phyloP scores from a whole-genome alignment of 1,140 invertebrate genomes.

The Drosophila tristis region DNA sequence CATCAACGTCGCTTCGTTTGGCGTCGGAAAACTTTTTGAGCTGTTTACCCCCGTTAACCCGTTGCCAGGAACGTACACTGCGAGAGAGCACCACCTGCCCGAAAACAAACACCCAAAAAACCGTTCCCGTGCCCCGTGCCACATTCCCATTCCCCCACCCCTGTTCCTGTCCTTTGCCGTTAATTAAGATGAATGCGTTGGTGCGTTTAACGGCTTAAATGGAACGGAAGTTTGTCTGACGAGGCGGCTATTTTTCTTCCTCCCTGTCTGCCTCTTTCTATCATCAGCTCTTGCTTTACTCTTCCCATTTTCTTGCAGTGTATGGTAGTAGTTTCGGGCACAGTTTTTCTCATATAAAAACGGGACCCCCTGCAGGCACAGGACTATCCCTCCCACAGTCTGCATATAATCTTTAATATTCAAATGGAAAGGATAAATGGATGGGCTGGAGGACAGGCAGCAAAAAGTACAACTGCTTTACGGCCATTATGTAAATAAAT shows the following conservation, averaged over 20 bases:
- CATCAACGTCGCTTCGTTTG: slow-evolving; percentile 22
- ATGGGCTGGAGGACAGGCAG: slow-evolving; percentile 14
- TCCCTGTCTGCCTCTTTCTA: slow-evolving; percentile 8
- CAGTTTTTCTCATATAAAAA: slow-evolving; percentile 17
- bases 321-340: slow-evolving; percentile 42
- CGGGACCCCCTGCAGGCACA: slow-evolving; percentile 41
- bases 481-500: slow-evolving; percentile 55
- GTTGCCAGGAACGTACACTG: slow-evolving; percentile 22
- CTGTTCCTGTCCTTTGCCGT: slow-evolving; percentile 10
- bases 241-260: slow-evolving; percentile 19
- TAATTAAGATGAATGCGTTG: slow-evolving; percentile 80
- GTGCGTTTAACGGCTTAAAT: slow-evolving; percentile 75
- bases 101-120: slow-evolving; percentile 5
- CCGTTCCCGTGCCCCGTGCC: slow-evolving; percentile 2
- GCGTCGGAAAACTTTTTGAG: slow-evolving; percentile 66
- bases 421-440: slow-evolving; percentile 51
- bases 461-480: slow-evolving; percentile 42
- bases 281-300: not conserved
- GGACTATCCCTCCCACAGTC: slow-evolving; percentile 23
- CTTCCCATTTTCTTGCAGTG: slow-evolving; percentile 55
- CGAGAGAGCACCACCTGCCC: slow-evolving; percentile 13
- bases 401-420: slow-evolving; percentile 76
- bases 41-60: slow-evolving; percentile 34
- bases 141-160: slow-evolving; percentile 12
- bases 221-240: slow-evolving; percentile 63